Evolutionary conservation across 1,140 invertebrate genomes (phyloP).

Genomic region (Atopsyche davidsoni): DNA sequence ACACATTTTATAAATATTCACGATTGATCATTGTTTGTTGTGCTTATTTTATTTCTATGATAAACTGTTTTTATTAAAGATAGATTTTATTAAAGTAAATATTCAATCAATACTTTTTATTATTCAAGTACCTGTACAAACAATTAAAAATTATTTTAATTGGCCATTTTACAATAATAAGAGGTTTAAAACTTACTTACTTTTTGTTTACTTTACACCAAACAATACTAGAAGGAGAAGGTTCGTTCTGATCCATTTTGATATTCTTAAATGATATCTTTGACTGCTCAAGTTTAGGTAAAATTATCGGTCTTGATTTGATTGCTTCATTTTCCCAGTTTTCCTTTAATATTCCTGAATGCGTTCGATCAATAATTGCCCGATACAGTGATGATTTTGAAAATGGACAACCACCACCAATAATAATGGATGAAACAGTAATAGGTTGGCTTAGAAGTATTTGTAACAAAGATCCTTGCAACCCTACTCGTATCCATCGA

Average conservation of each 20-base stretch:
- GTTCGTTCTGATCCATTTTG: conserved; percentile 41
- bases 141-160: conserved; percentile 8
- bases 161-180: background rate
- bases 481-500: conserved; percentile 78
- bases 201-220: conserved; percentile 50
- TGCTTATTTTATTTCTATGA: conserved; percentile 3
- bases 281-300: conserved; percentile 37
- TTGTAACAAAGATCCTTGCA: conserved; percentile 74
- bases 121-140: conserved; percentile 15
- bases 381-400: conserved; percentile 57
- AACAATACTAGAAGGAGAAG: conserved; percentile 55
- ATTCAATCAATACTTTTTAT: conserved; percentile 1
- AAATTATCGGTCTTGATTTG: conserved; percentile 28
- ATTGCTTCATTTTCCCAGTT: conserved; percentile 30
- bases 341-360: conserved; percentile 33
- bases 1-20: too few relatives aligned
- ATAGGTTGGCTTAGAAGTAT: conserved; percentile 62
- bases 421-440: conserved; percentile 63
- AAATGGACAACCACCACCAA: conserved; percentile 64
- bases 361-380: conserved; percentile 49
- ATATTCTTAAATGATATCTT: conserved; percentile 40
- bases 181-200: conserved; percentile 32
- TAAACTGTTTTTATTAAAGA: background rate
- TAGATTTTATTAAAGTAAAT: background rate
- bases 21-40: too few relatives aligned